phyloP scores from a whole-genome alignment of 2,113 vertebrate species.

The Callospermophilus lateralis region DNA sequence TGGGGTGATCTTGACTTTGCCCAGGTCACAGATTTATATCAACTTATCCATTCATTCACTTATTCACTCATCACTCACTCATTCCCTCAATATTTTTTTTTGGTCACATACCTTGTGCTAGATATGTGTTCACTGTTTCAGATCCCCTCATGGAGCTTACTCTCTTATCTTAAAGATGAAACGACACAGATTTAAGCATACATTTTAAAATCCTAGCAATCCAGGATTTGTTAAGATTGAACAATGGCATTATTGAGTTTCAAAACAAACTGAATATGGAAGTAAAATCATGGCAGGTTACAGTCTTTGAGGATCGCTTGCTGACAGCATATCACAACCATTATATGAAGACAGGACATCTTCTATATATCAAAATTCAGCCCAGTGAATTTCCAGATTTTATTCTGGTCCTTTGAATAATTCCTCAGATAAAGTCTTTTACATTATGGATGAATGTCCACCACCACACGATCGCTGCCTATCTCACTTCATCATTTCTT shows the following conservation, averaged over 20 bases:
- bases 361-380: constrained; percentile 37
- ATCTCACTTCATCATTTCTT: not conserved
- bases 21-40: not conserved
- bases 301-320: not conserved
- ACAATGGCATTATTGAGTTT: not conserved
- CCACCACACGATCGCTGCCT: not conserved
- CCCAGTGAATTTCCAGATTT: not conserved
- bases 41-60: not conserved
- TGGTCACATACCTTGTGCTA: not conserved
- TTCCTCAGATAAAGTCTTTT: not conserved
- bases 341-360: not conserved
- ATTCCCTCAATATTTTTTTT: not conserved
- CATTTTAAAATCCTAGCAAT: not conserved
- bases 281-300: not conserved
- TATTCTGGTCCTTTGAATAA: not conserved
- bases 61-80: not conserved
- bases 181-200: not conserved
- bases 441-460: not conserved
- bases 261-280: not conserved
- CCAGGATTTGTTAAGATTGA: constrained; percentile 7
- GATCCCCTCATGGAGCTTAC: not conserved
- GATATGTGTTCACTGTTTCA: not conserved
- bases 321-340: not conserved
- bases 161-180: constrained; percentile 22
- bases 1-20: not conserved